Conservation (phyloP, 2,797 vertebrate genomes). For the Amniataba percoides region DNA sequence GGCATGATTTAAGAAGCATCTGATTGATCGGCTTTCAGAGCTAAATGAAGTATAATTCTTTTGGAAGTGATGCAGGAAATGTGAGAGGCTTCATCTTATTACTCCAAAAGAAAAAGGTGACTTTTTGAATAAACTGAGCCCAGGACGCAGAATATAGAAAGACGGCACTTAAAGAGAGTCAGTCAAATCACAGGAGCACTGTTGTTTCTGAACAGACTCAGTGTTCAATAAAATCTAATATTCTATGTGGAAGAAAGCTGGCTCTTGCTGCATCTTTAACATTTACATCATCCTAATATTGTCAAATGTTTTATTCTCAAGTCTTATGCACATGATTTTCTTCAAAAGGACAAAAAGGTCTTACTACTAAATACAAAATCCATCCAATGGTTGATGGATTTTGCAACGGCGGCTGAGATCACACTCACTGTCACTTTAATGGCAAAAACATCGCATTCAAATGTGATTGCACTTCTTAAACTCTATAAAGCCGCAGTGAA, state of each 20-base stretch:
- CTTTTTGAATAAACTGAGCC: neutral
- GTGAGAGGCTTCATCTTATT: neutral
- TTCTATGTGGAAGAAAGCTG: neutral
- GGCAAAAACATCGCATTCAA: slow-evolving; percentile 14
- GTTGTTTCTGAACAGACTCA: neutral
- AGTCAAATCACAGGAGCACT: neutral
- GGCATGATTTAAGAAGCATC: neutral
- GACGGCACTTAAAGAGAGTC: neutral
- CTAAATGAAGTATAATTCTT: neutral
- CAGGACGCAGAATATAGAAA: neutral
- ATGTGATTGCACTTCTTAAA: slow-evolving; percentile 11
- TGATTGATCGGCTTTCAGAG: neutral
- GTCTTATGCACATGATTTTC: neutral
- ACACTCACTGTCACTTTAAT: neutral
- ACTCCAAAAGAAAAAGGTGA: neutral
- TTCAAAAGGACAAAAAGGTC: neutral
- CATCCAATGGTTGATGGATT: too few species aligned
- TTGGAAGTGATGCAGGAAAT: neutral
- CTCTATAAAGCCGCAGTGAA: slow-evolving; percentile 2
- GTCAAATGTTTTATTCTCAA: neutral
- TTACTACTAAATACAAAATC: too few species aligned
- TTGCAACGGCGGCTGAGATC: neutral
- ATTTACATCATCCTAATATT: neutral
- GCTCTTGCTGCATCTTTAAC: neutral
- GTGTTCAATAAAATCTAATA: neutral